These are phyloP conservation scores for Phocoena phocoena DNA, from an alignment of 2,113 vertebrate genomes.

Conservation along the genomic window DNA sequence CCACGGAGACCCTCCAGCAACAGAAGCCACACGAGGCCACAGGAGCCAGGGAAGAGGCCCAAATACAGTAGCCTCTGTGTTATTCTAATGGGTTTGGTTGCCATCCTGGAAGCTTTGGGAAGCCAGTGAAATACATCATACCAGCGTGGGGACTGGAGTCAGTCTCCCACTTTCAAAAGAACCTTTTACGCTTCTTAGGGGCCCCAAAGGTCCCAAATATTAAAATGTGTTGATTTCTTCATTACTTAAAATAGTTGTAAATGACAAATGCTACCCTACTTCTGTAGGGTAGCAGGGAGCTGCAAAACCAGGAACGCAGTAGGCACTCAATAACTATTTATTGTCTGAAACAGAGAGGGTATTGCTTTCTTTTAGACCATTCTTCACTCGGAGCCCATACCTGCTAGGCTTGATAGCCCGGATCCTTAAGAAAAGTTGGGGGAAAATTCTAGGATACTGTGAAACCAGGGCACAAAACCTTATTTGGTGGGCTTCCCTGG, in stretches of 20 bases:
- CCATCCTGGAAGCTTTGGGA: not conserved
- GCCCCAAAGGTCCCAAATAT: not conserved
- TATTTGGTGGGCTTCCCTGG: not conserved
- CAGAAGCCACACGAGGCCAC: not conserved
- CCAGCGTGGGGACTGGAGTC: not conserved
- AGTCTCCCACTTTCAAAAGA: not conserved
- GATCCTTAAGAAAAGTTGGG: not conserved
- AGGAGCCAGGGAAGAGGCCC: not conserved
- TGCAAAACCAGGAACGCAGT: not conserved
- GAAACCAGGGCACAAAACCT: not conserved
- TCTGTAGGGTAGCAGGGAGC: not conserved
- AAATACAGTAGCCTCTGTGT: rapidly evolving
- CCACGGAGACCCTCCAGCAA: not conserved
- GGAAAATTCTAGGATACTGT: not conserved
- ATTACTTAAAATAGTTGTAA: not conserved
- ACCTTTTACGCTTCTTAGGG: not conserved
- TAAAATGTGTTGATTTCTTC: not conserved
- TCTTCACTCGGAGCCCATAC: not conserved
- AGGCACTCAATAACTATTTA: not conserved
- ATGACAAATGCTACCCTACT: not conserved
- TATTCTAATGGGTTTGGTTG: not conserved
- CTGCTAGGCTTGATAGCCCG: not conserved
- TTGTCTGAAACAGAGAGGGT: not conserved
- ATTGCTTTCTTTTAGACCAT: not conserved
- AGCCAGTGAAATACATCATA: not conserved